Conservation (phyloP, 92 coral and sea anemone genomes). For the Umimayanthus kanabou region DNA sequence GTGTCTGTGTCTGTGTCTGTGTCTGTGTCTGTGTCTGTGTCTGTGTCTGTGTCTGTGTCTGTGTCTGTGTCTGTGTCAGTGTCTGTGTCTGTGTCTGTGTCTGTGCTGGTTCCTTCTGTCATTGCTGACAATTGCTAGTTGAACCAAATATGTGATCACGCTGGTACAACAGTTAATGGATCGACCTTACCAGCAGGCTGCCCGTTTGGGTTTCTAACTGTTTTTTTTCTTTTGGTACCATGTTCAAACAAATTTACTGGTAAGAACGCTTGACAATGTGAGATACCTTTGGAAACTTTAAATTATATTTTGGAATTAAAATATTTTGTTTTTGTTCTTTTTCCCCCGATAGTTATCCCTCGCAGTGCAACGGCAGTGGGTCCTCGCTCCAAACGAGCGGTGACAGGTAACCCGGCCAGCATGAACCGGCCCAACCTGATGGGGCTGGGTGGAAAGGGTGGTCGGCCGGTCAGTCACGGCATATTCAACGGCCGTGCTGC, state of each 20-base stretch:
- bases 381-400: constrained; percentile 84
- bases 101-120: not conserved
- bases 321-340: not conserved
- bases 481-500: constrained; percentile 75
- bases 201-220: too few relatives aligned
- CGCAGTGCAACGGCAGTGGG: constrained; percentile 67
- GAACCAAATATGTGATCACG: not conserved
- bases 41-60: not conserved
- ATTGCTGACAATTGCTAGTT: not conserved
- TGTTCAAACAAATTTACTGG: not conserved
- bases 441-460: constrained; percentile 55
- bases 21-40: not conserved
- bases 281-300: not conserved
- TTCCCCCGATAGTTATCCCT: constrained; percentile 41
- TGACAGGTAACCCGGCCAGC: constrained; percentile 79
- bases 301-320: not conserved
- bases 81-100: not conserved
- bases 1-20: not conserved
- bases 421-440: constrained; percentile 78
- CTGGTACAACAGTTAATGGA: not conserved
- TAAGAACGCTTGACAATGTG: not conserved
- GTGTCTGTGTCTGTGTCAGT: not conserved
- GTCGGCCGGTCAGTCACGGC: constrained; percentile 30
- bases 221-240: too few relatives aligned
- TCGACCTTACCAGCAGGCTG: too few relatives aligned